phyloP scores from a whole-genome alignment of 2,888 invertebrate genomes.

The Eucriotettix oculatus region DNA sequence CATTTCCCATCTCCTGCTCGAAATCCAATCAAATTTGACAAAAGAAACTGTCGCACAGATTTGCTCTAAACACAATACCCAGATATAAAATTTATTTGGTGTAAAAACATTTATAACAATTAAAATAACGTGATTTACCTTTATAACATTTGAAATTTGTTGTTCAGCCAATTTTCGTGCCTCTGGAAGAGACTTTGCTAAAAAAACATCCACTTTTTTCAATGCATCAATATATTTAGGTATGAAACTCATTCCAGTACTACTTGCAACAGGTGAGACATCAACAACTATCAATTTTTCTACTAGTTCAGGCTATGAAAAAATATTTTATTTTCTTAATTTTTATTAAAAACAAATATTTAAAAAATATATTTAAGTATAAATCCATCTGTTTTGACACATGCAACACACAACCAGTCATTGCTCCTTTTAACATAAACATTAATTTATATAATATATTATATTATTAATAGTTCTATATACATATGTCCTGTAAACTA shows the following conservation, averaged over 20 bases:
- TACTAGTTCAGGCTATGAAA: conserved; percentile 39
- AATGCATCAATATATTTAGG: conserved; percentile 31
- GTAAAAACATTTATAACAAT: neutral
- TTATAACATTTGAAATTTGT: conserved; percentile 32
- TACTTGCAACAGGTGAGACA: conserved; percentile 48
- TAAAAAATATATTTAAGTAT: neutral
- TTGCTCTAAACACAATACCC: conserved; percentile 19
- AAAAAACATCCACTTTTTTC: conserved; percentile 38
- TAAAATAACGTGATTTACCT: conserved; percentile 4
- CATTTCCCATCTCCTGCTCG: conserved; percentile 48
- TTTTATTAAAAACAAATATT: neutral
- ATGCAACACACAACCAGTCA: no score
- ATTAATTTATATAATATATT: no score
- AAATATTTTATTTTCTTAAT: neutral
- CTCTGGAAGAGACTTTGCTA: conserved; percentile 45
- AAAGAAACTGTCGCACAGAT: conserved; percentile 46
- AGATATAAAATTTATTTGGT: neutral
- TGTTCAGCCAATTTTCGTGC: conserved; percentile 50
- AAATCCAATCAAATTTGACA: conserved; percentile 66
- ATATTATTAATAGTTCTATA: no score
- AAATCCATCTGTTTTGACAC: neutral
- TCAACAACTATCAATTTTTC: conserved; percentile 54
- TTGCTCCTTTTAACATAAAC: no score
- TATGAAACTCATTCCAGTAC: conserved; percentile 34
- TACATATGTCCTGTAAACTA: no score